Percentiles rank a stretch among this genome's conserved stretches.
phyloP scores from a whole-genome alignment of 2,113 vertebrate species.

The Microcebus tavaratra region DNA sequence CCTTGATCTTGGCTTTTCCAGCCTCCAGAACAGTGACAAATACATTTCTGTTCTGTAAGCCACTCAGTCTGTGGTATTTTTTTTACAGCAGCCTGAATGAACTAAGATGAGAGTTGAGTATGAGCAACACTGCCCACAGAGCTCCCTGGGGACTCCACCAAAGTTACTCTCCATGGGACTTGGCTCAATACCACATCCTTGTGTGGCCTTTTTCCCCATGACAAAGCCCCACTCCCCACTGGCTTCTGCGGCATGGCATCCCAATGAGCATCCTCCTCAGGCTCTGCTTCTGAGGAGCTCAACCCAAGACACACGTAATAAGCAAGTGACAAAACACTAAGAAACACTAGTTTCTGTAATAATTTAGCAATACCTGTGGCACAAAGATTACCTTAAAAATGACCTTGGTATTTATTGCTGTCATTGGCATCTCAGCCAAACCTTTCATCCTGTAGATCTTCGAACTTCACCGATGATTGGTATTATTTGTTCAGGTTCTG shows the following conservation, averaged over 20 bases:
- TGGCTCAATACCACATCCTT: no score
- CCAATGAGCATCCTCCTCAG: neutral
- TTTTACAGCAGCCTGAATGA: neutral
- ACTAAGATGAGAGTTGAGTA: neutral
- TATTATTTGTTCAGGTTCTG: neutral
- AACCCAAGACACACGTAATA: neutral
- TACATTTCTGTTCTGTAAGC: neutral
- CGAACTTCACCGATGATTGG: neutral
- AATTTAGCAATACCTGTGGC: slow-evolving; percentile 76
- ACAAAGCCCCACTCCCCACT: neutral
- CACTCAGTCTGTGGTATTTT: no score
- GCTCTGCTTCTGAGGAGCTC: neutral
- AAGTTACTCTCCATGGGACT: neutral
- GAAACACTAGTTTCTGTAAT: slow-evolving; percentile 49
- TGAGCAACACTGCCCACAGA: neutral
- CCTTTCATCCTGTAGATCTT: slow-evolving; percentile 4
- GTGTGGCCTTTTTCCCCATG: neutral
- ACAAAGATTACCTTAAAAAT: slow-evolving; percentile 72
- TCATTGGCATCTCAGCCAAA: slow-evolving; percentile 13
- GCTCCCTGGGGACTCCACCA: neutral
- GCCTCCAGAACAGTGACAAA: neutral
- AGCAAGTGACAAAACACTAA: neutral
- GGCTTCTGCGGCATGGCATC: neutral
- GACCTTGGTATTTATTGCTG: neutral
- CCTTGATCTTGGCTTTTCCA: neutral